Evolutionary conservation across 2,888 invertebrate genomes (phyloP).

Genomic region (Phengaris arion): DNA sequence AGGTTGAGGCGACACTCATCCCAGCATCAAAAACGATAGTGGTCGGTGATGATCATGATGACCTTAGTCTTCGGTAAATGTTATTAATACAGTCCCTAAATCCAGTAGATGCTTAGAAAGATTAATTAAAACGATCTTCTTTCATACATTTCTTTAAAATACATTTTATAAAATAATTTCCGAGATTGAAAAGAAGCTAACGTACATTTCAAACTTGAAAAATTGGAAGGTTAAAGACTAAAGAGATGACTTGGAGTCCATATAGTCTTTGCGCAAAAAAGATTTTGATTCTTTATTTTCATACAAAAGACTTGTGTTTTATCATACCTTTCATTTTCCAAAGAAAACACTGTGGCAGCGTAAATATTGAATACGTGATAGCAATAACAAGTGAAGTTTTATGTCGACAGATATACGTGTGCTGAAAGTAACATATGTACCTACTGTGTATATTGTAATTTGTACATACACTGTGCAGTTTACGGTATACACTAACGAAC

Average conservation of each 20-base stretch:
- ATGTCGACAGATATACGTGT: conserved; percentile 16
- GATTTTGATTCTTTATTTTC: conserved; percentile 6
- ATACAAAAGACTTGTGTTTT: background rate
- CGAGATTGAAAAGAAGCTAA: background rate
- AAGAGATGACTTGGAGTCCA: conserved; percentile 6
- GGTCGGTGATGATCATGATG: too few relatives aligned
- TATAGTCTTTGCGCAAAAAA: background rate
- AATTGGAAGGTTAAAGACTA: background rate
- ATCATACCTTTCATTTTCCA: conserved; percentile 22
- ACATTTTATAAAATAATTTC: conserved; percentile 8
- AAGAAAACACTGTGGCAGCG: conserved; percentile 20
- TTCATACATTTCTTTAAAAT: background rate
- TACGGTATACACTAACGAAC: background rate
- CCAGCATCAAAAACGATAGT: background rate
- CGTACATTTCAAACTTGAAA: background rate
- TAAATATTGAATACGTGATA: conserved; percentile 26
- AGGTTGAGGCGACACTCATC: too few relatives aligned
- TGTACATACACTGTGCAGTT: background rate
- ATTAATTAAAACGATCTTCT: background rate
- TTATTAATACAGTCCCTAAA: background rate
- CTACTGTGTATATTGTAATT: background rate
- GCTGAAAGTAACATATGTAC: conserved; percentile 4
- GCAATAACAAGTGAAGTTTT: conserved; percentile 23
- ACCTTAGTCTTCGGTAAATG: too few relatives aligned
- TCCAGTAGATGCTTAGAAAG: background rate